Evolutionary conservation across 2,113 vertebrate genomes (phyloP), one percentile per base, ranked within the genome.

Genomic region (Pelodiscus sinensis): DNA sequence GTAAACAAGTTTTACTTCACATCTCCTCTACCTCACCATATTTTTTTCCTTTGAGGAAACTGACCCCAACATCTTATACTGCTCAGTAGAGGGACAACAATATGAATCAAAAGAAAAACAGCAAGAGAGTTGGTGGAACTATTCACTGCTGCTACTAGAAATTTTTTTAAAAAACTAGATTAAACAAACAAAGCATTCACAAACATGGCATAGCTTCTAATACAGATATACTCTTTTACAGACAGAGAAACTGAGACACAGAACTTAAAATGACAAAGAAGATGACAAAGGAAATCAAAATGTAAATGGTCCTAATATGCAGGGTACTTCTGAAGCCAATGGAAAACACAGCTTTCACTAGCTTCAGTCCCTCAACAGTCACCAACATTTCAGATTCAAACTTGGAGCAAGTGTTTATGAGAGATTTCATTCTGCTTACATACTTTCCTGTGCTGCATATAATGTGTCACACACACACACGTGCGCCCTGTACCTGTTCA

Each of bases 321-420:
- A 62, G 9, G 22, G 8, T 4, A 29, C 75, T 65, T 8, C 22
- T 62, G 16, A 54, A 90, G 82, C 8, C 15, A 68, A 1, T 29
- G 25, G 12, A 4, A 15, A 62, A 62, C 51, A 25, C 19, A 15
- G 16, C 3, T 79, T 86, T 25, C 56, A n/a, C 29, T 71, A 24
- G 21, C 5, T 25, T 57, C 50, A 81, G 71, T 38, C 10, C 85
- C 35, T 9, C 27, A 35, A 38, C 4, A 54, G 0, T 0, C 10
- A 5, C 9, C 51, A 81, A 25, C 50, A 21, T 56, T 54, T 29
- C 15, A n/a, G 16, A 56, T 55, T 25, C 9, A 75, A 10, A 29
- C 9, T 79, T 35, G 9, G 9, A 87, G 25, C 50, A 52, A 79
- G 6, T 3, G 25, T 4, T 31, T 50, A 9, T n/a, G 35, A 25